phyloP scores from a whole-genome alignment of 2,113 vertebrate species.

The Crotalus horridus region DNA sequence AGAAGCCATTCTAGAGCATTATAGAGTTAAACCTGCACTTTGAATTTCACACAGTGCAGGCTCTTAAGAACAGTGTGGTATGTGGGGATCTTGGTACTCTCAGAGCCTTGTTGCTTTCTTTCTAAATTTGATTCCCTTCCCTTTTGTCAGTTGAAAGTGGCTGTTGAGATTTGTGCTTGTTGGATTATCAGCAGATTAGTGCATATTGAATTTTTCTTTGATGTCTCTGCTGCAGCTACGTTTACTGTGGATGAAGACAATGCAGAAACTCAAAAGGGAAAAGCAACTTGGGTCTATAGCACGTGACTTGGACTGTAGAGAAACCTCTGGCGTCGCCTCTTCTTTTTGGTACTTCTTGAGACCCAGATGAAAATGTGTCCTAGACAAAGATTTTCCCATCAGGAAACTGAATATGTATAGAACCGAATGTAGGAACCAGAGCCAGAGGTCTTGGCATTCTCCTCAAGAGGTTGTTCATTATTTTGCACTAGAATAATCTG shows the following conservation, averaged over 20 bases:
- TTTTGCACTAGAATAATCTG: conserved; percentile 1
- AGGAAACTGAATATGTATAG: neutral
- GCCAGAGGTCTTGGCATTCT: neutral
- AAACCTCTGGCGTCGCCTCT: neutral
- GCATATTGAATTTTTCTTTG: neutral
- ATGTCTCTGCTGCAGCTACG: neutral
- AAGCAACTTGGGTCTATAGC: neutral
- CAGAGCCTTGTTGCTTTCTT: neutral
- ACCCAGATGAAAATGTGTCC: neutral
- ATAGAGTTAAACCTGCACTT: neutral
- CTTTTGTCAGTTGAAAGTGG: neutral
- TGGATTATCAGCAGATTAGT: neutral
- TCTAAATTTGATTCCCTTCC: neutral
- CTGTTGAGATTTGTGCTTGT: neutral
- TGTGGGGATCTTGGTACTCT: neutral
- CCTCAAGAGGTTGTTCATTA: neutral
- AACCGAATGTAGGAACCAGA: neutral
- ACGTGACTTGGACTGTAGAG: neutral
- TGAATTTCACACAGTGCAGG: neutral
- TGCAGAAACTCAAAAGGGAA: neutral
- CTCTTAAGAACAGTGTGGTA: neutral
- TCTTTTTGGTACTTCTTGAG: neutral
- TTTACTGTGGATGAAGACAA: neutral
- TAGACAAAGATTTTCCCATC: neutral
- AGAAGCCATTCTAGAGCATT: neutral